Evolutionary conservation across 2,888 invertebrate species (phyloP), one percentile per base, ranked within the genome.

Genomic region (Hesperia comma): DNA sequence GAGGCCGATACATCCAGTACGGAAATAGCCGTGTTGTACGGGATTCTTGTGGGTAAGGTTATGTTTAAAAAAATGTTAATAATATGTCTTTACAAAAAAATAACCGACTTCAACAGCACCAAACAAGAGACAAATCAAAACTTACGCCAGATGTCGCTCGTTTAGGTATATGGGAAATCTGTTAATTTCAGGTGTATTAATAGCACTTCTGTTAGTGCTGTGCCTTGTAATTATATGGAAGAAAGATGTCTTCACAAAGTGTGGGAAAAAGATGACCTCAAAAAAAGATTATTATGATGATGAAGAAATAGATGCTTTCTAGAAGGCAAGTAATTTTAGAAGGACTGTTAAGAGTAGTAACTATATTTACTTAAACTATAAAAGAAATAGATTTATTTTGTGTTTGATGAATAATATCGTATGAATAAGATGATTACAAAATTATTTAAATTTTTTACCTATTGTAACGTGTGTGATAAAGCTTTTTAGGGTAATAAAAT

Each of bases 231-330:
- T 95, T 0, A 82, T 94, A 6, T 94, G 95, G 89, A 94, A 93
- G 74, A 93, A 93, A 53, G 94, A 95, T 2, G 94, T 93, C 84
- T 95, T 95, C 79, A 90, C 93, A 0, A 80, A n/a, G n/a, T 64
- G 58, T 21, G 58, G 64, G 6, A 61, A 49, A 33, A 61, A 67
- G 26, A 67, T 61, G 61, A 61, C 43, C n/a, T n/a, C 56, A 1
- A 33, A 43, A 19, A 8, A 43, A 21, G 41, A 67, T 60, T 40
- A 61, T 2, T 40, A 61, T 19, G 54, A 67, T 14, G 64, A 64
- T 6, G 64, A 64, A 6, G 63, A 63, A 57, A 51, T 26, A 0
- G 58, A 64, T 43, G 58, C 58, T 4, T 64, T 58, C 32, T 64
- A 58, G 41, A n/a, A 10, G 7, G 21, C 1, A 37, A 1, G 6